These are phyloP conservation scores for Sisyra nigra DNA, from an alignment of 2,888 invertebrate species.

Conservation along the genomic window DNA sequence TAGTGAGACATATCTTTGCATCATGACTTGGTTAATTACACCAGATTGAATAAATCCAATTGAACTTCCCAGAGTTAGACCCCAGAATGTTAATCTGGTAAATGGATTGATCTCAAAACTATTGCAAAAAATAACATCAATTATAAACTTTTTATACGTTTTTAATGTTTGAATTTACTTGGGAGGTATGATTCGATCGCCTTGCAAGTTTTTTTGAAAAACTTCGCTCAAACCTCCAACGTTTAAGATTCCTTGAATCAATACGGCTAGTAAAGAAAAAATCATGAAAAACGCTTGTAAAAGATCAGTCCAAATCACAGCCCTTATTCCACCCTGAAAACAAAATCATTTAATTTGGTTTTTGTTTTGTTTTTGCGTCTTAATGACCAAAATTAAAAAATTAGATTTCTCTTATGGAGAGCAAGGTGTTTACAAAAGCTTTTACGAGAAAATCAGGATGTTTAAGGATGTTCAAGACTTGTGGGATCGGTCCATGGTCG, in stretches of 20 bases:
- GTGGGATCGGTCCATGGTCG: no score
- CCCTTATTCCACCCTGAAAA: constrained; percentile 44
- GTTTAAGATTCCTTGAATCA: constrained; percentile 56
- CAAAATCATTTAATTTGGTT: background rate
- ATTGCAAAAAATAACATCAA: constrained; percentile 16
- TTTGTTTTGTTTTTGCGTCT: no score
- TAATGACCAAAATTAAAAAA: no score
- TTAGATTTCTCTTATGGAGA: no score
- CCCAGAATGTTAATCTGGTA: constrained; percentile 62
- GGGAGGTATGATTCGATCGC: constrained; percentile 52
- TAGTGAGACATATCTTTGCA: constrained; percentile 66
- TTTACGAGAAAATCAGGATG: no score
- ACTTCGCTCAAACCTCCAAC: constrained; percentile 52
- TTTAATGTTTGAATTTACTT: constrained; percentile 30
- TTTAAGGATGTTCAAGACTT: no score
- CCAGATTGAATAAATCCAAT: constrained; percentile 62
- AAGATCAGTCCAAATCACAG: constrained; percentile 67
- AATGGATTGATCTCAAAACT: constrained; percentile 68
- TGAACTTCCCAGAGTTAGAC: constrained; percentile 55
- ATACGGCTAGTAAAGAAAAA: constrained; percentile 53
- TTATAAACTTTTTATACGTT: no score
- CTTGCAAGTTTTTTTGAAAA: constrained; percentile 46
- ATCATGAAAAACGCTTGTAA: constrained; percentile 64
- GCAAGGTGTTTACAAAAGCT: no score
- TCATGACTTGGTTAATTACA: constrained; percentile 69